Percentiles rank a stretch among this genome's conserved stretches.
Conservation (phyloP, 2,113 vertebrate species). For the Tetrax tetrax region DNA sequence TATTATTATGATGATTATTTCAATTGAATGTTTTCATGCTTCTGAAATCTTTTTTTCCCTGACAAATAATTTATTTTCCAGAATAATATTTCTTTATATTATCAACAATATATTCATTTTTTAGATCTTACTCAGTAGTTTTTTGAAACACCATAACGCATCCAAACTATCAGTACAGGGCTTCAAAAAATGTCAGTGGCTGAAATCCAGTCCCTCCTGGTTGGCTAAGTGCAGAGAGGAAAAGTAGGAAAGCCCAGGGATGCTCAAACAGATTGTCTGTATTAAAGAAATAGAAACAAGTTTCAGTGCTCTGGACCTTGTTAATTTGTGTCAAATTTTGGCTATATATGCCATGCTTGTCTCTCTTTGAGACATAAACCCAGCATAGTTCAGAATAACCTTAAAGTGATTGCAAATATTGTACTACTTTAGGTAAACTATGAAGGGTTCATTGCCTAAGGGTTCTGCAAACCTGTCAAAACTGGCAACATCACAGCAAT, state of each 20-base stretch:
- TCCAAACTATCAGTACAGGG: neutral
- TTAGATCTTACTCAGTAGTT: neutral
- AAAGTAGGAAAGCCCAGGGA: neutral
- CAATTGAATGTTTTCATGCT: neutral
- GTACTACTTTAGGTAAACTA: neutral
- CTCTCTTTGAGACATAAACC: neutral
- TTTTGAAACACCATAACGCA: neutral
- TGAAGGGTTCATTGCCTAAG: neutral
- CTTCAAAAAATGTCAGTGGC: neutral
- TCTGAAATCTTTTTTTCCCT: neutral
- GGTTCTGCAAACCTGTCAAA: neutral
- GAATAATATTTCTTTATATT: neutral
- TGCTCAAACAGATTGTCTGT: neutral
- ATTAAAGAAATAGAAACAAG: neutral
- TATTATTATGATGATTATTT: neutral
- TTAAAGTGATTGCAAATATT: neutral
- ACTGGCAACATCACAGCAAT: neutral
- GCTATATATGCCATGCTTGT: neutral
- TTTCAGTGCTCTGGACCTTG: neutral
- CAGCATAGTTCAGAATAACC: neutral
- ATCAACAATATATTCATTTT: neutral
- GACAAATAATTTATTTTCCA: neutral
- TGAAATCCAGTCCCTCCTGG: neutral
- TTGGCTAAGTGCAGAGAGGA: neutral
- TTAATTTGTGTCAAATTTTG: neutral